Evolutionary conservation across 1,140 invertebrate species (phyloP).

Genomic region (Linepithema humile): DNA sequence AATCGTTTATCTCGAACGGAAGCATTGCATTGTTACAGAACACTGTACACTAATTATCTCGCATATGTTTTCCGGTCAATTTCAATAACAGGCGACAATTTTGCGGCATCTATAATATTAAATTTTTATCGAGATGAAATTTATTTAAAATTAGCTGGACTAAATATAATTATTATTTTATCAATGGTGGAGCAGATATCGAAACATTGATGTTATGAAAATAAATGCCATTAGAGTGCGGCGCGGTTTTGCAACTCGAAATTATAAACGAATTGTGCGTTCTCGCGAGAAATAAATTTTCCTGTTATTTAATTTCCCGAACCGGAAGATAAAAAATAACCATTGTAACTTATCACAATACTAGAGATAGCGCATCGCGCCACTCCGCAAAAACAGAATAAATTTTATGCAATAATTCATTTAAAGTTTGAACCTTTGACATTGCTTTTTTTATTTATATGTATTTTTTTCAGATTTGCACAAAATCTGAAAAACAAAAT

Average conservation of each 20-base stretch:
- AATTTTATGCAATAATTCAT: constrained; percentile 32
- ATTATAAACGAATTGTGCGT: constrained; percentile 37
- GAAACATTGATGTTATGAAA: constrained; percentile 21
- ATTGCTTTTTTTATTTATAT: constrained; percentile 16
- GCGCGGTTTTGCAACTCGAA: background rate
- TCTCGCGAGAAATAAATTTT: constrained; percentile 47
- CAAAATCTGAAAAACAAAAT: background rate
- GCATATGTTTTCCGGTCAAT: background rate
- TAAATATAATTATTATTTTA: background rate
- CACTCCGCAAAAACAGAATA: constrained; percentile 22
- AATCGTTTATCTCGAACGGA: constrained; percentile 7
- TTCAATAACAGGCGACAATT: background rate
- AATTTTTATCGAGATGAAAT: constrained; percentile 14
- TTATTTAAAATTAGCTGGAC: background rate
- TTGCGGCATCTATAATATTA: background rate
- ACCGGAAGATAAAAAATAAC: constrained; percentile 42
- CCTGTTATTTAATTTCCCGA: constrained; percentile 39
- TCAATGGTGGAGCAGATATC: background rate
- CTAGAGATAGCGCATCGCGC: constrained; percentile 31
- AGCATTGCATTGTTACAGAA: constrained; percentile 13
- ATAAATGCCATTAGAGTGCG: constrained; percentile 26
- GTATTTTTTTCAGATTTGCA: background rate
- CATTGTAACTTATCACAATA: constrained; percentile 42
- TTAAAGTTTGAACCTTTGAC: constrained; percentile 12
- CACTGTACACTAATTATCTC: background rate